Percentiles rank a stretch among this genome's conserved stretches.
Evolutionary conservation across 2,797 vertebrate genomes (phyloP).

Genomic region (Etheostoma nigrum): DNA sequence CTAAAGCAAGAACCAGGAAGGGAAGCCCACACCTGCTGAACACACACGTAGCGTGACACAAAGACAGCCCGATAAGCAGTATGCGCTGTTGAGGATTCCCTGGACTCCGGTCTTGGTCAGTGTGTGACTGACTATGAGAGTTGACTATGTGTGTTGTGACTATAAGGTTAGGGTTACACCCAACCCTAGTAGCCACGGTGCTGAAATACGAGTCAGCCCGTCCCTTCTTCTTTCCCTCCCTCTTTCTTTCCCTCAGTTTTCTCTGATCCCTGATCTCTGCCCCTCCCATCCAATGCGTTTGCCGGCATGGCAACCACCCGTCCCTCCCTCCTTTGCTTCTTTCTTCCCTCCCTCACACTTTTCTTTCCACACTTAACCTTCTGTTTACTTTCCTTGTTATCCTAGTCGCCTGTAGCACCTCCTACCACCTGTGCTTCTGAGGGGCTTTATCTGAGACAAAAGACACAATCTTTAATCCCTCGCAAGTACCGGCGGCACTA

Average conservation of each 20-base stretch:
- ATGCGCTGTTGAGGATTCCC: constrained; percentile 31
- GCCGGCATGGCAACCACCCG: constrained; percentile 80
- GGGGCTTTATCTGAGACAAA: background rate
- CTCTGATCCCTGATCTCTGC: constrained; percentile 57
- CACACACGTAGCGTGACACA: background rate
- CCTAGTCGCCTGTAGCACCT: constrained; percentile 30
- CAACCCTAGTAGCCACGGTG: constrained; percentile 73
- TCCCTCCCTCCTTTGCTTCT: constrained; percentile 72
- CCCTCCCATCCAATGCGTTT: constrained; percentile 66
- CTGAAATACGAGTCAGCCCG: constrained; percentile 88
- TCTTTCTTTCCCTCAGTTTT: constrained; percentile 58
- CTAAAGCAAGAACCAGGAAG: constrained; percentile 24
- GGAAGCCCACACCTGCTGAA: constrained; percentile 58
- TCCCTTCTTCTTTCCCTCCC: constrained; percentile 67
- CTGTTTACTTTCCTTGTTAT: constrained; percentile 73
- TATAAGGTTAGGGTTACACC: constrained; percentile 84
- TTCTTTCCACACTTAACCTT: constrained; percentile 3
- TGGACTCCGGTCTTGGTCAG: constrained; percentile 15
- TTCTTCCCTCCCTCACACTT: constrained; percentile 39
- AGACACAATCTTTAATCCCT: background rate
- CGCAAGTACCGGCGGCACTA: background rate
- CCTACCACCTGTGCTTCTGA: constrained; percentile 54
- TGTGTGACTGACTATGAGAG: constrained; percentile 49
- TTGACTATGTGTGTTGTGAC: constrained; percentile 55
- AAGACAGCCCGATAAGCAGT: background rate